Conservation (phyloP, 23 tunicate species). For the Halocynthia aurantium region DNA sequence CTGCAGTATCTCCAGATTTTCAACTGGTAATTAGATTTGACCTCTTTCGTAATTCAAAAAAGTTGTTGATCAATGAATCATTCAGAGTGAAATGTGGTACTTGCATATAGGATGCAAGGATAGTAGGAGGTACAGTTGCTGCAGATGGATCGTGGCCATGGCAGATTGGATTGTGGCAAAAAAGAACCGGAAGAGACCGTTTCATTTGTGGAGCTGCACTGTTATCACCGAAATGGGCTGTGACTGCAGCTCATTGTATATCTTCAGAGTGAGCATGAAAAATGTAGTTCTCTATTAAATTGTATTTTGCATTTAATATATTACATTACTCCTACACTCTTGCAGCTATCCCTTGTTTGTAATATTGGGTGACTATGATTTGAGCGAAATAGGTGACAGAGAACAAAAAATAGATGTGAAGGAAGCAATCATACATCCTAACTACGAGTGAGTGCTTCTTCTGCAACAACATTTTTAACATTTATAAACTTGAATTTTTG, state of each 20-base stretch:
- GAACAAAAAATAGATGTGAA: background rate
- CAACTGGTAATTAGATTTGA: background rate
- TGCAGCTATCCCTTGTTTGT: background rate
- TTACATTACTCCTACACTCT: background rate
- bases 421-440: slow-evolving; percentile 2
- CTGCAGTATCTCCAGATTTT: background rate
- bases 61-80: background rate
- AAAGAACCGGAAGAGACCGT: background rate
- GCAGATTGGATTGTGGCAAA: background rate
- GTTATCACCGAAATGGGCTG: slow-evolving; percentile 11
- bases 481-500: background rate
- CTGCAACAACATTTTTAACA: too few species aligned
- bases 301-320: background rate
- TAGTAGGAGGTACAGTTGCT: slow-evolving; percentile 14
- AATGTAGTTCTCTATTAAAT: background rate
- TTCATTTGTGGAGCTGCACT: slow-evolving; percentile 5
- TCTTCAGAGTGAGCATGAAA: background rate
- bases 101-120: background rate
- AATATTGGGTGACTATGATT: slow-evolving; percentile 9
- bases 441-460: slow-evolving; percentile 1
- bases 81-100: too few species aligned
- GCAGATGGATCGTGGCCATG: slow-evolving; percentile 28
- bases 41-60: background rate
- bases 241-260: slow-evolving; percentile 29
- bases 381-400: background rate